Conservation (phyloP, 1,140 invertebrate genomes). For the Rhyacophila brunnea region DNA sequence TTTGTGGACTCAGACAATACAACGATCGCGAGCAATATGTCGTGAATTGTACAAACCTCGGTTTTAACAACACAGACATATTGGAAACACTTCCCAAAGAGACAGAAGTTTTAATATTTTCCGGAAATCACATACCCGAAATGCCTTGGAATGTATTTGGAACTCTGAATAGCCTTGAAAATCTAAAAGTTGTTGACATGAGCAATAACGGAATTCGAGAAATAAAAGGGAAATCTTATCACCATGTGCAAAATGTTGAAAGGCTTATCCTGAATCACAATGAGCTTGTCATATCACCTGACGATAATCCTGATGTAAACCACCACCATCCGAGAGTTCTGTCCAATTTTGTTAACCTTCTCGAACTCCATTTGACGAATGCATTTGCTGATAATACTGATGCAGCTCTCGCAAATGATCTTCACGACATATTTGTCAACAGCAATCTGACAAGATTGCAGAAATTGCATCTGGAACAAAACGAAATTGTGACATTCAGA, state of each 20-base stretch:
- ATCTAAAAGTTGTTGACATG: conserved; percentile 72
- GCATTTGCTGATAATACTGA: conserved; percentile 71
- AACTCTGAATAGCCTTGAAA: conserved; percentile 56
- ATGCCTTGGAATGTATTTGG: conserved; percentile 76
- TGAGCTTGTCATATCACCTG: conserved; percentile 60
- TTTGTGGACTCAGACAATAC: conserved; percentile 56
- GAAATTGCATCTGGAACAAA: conserved; percentile 77
- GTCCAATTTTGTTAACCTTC: conserved; percentile 73
- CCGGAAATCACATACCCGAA: conserved; percentile 65
- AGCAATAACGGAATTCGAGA: conserved; percentile 72
- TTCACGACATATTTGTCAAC: conserved; percentile 73
- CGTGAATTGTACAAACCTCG: conserved; percentile 71
- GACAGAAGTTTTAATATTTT: conserved; percentile 72
- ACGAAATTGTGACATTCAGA: conserved; percentile 69
- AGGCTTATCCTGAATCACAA: conserved; percentile 76
- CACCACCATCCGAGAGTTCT: conserved; percentile 72
- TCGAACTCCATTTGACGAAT: conserved; percentile 72
- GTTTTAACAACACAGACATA: conserved; percentile 59
- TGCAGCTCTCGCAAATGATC: conserved; percentile 60
- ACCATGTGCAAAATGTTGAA: conserved; percentile 70
- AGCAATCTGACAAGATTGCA: conserved; percentile 66
- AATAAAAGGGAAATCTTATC: conserved; percentile 76
- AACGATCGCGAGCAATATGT: conserved; percentile 58
- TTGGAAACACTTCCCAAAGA: conserved; percentile 63
- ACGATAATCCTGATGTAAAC: conserved; percentile 55